These are phyloP conservation scores for Suillia variegata DNA, from an alignment of 2,888 invertebrate species.

Conservation along the genomic window DNA sequence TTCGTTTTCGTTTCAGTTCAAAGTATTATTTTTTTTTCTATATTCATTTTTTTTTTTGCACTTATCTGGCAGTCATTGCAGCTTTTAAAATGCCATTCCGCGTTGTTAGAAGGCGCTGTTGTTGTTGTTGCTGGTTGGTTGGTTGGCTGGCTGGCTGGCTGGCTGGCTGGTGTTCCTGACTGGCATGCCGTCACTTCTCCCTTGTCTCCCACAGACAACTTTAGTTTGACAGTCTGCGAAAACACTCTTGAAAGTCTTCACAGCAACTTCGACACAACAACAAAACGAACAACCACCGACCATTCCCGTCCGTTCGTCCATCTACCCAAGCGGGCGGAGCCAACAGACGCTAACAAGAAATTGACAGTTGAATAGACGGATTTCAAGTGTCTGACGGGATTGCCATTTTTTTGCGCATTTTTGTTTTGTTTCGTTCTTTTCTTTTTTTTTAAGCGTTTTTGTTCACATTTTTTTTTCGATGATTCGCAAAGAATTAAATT, in stretches of 20 bases:
- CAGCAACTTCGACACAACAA: too few relatives aligned
- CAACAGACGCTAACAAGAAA: conserved; percentile 34
- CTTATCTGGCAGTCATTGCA: conserved; percentile 21
- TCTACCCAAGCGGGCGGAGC: too few relatives aligned
- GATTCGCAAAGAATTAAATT: conserved; percentile 6
- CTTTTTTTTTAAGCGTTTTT: background rate
- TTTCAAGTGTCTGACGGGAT: conserved; percentile 23
- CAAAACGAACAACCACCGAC: background rate
- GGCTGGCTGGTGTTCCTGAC: too few relatives aligned
- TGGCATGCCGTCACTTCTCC: background rate
- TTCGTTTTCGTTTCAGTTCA: conserved; percentile 24
- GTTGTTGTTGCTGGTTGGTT: background rate
- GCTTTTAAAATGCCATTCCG: conserved; percentile 16
- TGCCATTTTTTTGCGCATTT: conserved; percentile 8
- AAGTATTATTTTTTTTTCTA: background rate
- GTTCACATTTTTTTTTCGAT: background rate
- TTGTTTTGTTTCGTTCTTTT: background rate
- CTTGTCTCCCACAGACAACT: background rate
- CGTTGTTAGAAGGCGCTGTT: conserved; percentile 4
- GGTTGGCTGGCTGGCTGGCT: too few relatives aligned
- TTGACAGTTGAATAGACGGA: conserved; percentile 42
- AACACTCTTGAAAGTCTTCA: background rate
- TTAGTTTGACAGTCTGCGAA: conserved; percentile 3
- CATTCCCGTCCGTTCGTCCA: too few relatives aligned
- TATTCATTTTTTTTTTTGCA: conserved; percentile 21